Base-by-base conservation (phyloP, 2,888 invertebrate genomes). In the Andrena trimmerana region DNA sequence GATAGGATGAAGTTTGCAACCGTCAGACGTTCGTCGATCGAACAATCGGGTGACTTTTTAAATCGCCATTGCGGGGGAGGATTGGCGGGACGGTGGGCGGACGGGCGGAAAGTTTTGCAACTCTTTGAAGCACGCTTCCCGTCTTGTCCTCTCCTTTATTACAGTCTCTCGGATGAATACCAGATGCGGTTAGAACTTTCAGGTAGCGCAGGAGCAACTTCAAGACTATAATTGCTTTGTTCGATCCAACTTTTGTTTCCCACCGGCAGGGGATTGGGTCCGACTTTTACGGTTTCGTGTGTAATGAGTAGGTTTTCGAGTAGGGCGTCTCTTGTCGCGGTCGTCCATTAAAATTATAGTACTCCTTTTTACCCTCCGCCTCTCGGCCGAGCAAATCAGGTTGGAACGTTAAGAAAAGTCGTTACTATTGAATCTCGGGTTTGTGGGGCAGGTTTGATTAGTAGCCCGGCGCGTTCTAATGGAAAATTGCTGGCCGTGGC, bases 161-260 rank as follows among this genome's bases (percentile, higher is more conserved):
- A 89, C 85, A 81, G 84, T 88, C 88, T 74, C 83, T 85, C 85
- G 87, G 88, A 88, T 90, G 89, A 89, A 89, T 89, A 89, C 87
- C 86, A 88, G 90, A 89, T 90, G 89, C 87, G 87, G 87, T 88
- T 86, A 85, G 84, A 89, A 89, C 84, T 89, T 89, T 88, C 81
- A 78, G 86, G 82, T 86, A 81, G 88, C 72, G 79, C 84, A 62
- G 75, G 75, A 83, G 81, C 84, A 79, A 85, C 89, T 88, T 86
- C 86, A 81, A 70, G 88, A 88, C 88, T 89, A 88, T 89, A 89
- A 89, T 89, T 89, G 87, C 88, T 89, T 89, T 89, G 87, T 88
- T 88, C 88, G 85, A 87, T 87, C 88, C 77, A 87, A 86, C 87
- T 86, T 89, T 88, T 82, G 84, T 88, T 88, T 85, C 82, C 84